These are phyloP conservation scores for Salarias fasciatus DNA, from an alignment of 2,797 vertebrate genomes.

Conservation along the genomic window DNA sequence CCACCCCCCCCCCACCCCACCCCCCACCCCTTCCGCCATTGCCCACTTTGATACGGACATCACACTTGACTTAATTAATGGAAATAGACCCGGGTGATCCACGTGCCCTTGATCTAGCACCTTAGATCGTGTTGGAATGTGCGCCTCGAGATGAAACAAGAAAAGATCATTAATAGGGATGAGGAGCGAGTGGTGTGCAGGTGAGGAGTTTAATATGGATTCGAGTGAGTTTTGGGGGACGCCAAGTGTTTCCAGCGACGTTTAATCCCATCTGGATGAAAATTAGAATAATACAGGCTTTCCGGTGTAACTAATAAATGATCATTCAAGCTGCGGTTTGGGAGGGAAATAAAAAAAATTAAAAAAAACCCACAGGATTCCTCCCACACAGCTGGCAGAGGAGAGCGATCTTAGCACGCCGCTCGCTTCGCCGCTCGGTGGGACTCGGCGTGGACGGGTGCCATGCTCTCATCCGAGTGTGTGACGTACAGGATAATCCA, in stretches of 20 bases:
- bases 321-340: conserved; percentile 24
- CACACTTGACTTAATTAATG: conserved; percentile 52
- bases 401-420: conserved; percentile 25
- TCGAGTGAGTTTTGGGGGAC: background rate
- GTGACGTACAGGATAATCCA: conserved; percentile 50
- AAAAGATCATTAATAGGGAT: conserved; percentile 24
- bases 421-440: conserved; percentile 23
- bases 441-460: conserved; percentile 24
- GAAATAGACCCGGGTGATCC: conserved; percentile 45
- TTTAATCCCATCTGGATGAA: conserved; percentile 17
- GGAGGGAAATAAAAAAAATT: conserved; percentile 12
- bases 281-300: conserved; percentile 41
- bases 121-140: conserved; percentile 33
- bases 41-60: conserved; percentile 25
- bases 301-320: conserved; percentile 48
- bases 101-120: conserved; percentile 33
- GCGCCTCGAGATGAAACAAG: conserved; percentile 27
- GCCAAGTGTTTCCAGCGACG: conserved; percentile 9
- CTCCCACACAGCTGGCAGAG: conserved; percentile 47
- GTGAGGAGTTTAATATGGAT: background rate
- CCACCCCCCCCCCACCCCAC: conserved; percentile 12
- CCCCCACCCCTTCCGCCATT: conserved; percentile 24
- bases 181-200: conserved; percentile 1
- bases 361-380: conserved; percentile 36
- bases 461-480: conserved; percentile 19